phyloP scores from a whole-genome alignment of 1,140 invertebrate species.

The Piezodorus guildinii region DNA sequence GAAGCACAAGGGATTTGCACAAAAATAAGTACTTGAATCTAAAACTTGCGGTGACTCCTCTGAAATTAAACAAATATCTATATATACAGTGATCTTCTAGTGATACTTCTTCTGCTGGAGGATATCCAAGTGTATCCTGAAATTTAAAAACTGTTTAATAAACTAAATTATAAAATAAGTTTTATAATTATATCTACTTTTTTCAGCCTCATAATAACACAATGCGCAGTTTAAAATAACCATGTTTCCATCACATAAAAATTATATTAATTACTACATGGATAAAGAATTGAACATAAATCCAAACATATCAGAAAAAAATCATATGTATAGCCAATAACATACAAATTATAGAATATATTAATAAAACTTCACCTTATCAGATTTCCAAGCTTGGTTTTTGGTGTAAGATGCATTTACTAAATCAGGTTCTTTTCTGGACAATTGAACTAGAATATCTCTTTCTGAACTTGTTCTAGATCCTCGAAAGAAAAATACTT shows the following conservation, averaged over 20 bases:
- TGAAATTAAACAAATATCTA: conserved; percentile 92
- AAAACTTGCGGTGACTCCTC: conserved; percentile 94
- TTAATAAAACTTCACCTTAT: conserved; percentile 42
- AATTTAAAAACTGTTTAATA: conserved; percentile 28
- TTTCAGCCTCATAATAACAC: too few species aligned
- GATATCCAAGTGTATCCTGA: conserved; percentile 71
- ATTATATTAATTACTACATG: too few species aligned
- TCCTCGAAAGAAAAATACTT: conserved; percentile 79
- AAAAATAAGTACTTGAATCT: conserved; percentile 92
- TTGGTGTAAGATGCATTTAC: conserved; percentile 92
- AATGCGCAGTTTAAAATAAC: too few species aligned
- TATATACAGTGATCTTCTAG: conserved; percentile 88
- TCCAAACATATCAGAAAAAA: too few species aligned
- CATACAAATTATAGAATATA: background rate
- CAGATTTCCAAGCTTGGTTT: conserved; percentile 97
- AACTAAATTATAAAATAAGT: too few species aligned
- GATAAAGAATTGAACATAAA: too few species aligned
- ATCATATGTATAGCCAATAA: too few species aligned
- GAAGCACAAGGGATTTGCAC: conserved; percentile 88
- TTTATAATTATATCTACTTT: too few species aligned
- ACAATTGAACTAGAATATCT: conserved; percentile 79
- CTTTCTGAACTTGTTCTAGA: conserved; percentile 84
- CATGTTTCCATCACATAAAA: too few species aligned
- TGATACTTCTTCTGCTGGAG: conserved; percentile 74
- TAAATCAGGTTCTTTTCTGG: conserved; percentile 60